phyloP scores from a whole-genome alignment of 2,888 invertebrate species.

The Aleiodes testaceus region DNA sequence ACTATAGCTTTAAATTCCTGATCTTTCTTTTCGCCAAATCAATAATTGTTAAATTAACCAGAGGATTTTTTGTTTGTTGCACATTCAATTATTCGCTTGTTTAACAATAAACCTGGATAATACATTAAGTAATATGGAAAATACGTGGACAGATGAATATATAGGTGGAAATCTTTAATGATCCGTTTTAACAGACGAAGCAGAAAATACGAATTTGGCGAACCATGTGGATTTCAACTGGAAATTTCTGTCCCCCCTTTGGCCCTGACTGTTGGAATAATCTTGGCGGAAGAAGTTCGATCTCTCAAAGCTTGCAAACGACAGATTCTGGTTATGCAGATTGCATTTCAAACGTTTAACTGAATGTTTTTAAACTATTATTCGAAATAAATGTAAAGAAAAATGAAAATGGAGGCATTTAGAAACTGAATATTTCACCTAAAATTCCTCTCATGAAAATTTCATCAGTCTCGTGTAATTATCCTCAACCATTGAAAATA shows the following conservation, averaged over 20 bases:
- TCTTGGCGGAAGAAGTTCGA: conserved; percentile 32
- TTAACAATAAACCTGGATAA: conserved; percentile 13
- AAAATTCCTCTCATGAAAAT: background rate
- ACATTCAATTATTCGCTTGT: too few species aligned
- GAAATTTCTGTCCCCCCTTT: conserved; percentile 13
- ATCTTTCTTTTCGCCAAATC: too few species aligned
- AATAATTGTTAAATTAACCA: too few species aligned
- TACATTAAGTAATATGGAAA: conserved; percentile 50
- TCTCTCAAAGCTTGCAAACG: conserved; percentile 35
- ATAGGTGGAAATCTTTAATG: conserved; percentile 20
- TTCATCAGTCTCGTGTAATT: background rate
- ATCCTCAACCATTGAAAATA: conserved; percentile 5
- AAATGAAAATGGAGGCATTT: too few species aligned
- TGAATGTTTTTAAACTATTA: background rate
- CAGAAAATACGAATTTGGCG: conserved; percentile 33
- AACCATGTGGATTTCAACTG: conserved; percentile 26
- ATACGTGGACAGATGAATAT: conserved; percentile 53
- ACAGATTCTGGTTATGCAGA: conserved; percentile 23
- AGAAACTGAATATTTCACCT: background rate
- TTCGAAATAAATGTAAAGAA: background rate
- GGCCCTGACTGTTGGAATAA: conserved; percentile 28
- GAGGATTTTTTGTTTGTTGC: too few species aligned
- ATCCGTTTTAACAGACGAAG: conserved; percentile 14
- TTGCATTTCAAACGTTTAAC: conserved; percentile 5
- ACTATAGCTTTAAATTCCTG: too few species aligned